Evolutionary conservation across 1,140 invertebrate species (phyloP), one percentile per base, ranked within the genome.

Genomic region (Thrips palmi): DNA sequence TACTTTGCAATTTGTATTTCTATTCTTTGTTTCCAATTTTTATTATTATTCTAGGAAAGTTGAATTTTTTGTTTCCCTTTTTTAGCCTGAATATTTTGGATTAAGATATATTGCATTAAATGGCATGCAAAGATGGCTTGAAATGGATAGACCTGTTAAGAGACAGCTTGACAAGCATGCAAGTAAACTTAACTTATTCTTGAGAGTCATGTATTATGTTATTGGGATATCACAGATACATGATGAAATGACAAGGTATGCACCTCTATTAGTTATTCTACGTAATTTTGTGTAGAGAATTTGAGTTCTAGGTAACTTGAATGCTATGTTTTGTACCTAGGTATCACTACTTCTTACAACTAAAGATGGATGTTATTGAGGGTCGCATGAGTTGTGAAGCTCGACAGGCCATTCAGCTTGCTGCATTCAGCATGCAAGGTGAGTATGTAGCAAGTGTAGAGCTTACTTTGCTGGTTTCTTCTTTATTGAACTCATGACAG

Each of bases 151-250:
- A 41, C 89, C 89, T 1, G 59, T 97, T 7, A 94, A 93, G 55
- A 74, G 81, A 33, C 91, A 97, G 56, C 60, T 96, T 30, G 88
- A 94, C 52, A 94, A 93, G 56, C 74, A 89, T 62, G 83, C 85
- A 1, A 72, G 78, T 33, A 72, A 74, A 40, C 71, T 78, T 23
- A 74, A 70, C 48, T 64, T 96, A 2, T 84, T 83, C 57, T 63
- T 96, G 37, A 71, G 88, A 18, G 79, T 97, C 7, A 89, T 93
- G 70, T 92, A 84, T 56, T 97, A 92, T 62, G 77, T 96, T n/a
- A 67, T 73, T 7, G 85, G 87, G 38, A 78, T 86, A 2, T 70
- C 71, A 40, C 58, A 85, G 25, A 68, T 92, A 37, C 78, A 77
- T 36, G 91, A 96, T 63, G 88, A 94, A 60, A 79, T 87, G 47